Conservation (phyloP, 2,113 vertebrate species). For the Todiramphus chloris region DNA sequence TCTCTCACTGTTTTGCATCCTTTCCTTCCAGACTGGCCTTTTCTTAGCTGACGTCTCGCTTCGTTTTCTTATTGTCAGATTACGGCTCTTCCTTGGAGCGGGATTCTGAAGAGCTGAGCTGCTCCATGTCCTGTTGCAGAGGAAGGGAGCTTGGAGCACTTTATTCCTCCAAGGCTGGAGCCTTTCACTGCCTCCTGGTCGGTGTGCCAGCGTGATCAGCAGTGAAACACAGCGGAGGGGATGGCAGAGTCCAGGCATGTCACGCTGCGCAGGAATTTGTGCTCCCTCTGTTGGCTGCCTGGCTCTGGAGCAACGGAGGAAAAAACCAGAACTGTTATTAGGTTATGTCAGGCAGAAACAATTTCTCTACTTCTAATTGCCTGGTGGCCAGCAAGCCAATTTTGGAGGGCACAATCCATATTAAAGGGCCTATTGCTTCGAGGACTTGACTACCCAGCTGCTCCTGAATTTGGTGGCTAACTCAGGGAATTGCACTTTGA, state of each 20-base stretch:
- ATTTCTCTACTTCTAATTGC: neutral
- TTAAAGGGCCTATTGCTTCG: neutral
- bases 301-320: neutral
- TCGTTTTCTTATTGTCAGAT: neutral
- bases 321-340: neutral
- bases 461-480: neutral
- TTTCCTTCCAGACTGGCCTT: neutral
- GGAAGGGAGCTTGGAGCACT: neutral
- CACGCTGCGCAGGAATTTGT: neutral
- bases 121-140: neutral
- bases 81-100: rapidly evolving
- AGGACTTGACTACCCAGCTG: neutral
- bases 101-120: neutral
- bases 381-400: neutral
- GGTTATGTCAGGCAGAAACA: neutral
- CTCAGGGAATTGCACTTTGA: neutral
- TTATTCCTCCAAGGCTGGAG: neutral
- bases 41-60: neutral
- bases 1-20: neutral
- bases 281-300: constrained; percentile 59
- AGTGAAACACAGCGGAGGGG: neutral
- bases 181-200: neutral
- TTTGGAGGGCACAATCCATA: neutral
- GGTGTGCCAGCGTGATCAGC: neutral
- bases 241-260: neutral